Evolutionary conservation across 2,888 invertebrate species (phyloP).

Genomic region (Smittia sp.): DNA sequence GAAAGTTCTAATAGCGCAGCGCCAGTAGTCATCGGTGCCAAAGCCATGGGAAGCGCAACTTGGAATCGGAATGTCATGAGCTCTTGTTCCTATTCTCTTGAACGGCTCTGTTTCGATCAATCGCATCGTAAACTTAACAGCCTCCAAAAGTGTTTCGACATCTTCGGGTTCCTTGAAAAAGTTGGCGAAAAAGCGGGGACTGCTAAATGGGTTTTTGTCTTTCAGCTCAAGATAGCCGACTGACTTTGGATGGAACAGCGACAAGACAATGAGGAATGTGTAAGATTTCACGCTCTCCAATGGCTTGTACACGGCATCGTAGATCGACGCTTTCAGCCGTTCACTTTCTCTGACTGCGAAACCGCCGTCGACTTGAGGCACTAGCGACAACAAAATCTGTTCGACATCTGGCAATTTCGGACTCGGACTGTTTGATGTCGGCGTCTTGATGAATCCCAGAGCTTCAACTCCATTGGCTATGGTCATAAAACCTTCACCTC

Average conservation of each 20-base stretch:
- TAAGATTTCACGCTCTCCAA: constrained; percentile 55
- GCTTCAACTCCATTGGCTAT: constrained; percentile 68
- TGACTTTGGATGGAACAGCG: constrained; percentile 58
- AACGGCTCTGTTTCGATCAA: constrained; percentile 61
- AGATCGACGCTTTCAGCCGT: constrained; percentile 53
- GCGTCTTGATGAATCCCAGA: constrained; percentile 63
- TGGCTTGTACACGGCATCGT: constrained; percentile 53
- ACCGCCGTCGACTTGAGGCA: constrained; percentile 60
- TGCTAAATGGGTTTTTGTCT: constrained; percentile 56
- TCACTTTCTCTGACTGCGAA: constrained; percentile 53
- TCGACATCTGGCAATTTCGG: constrained; percentile 64
- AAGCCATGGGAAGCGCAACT: constrained; percentile 55
- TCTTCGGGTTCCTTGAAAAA: constrained; percentile 54
- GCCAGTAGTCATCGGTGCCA: constrained; percentile 68
- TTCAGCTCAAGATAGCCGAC: constrained; percentile 56
- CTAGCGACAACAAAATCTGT: constrained; percentile 59
- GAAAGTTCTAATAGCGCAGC: constrained; percentile 62
- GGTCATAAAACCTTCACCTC: constrained; percentile 55
- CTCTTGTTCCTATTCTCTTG: constrained; percentile 56
- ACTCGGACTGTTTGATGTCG: constrained; percentile 56
- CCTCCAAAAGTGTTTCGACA: constrained; percentile 54
- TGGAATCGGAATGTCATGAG: constrained; percentile 56
- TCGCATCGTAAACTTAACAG: constrained; percentile 57
- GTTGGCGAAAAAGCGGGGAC: constrained; percentile 58
- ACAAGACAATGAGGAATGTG: constrained; percentile 55